Conservation (phyloP, 2,113 vertebrate genomes). For the Mystacornis crossleyi region DNA sequence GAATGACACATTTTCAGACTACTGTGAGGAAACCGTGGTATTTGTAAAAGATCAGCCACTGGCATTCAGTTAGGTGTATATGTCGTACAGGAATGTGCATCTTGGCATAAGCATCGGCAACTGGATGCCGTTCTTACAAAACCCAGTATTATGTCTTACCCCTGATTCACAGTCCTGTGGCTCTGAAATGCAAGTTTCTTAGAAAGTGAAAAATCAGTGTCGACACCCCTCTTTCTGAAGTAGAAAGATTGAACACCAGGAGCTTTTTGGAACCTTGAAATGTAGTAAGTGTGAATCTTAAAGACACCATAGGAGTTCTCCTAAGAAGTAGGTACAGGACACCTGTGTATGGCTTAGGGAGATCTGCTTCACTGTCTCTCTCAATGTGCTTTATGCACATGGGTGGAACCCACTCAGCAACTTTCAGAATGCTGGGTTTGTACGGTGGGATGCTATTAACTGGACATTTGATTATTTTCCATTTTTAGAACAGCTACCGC, state of each 20-base stretch:
- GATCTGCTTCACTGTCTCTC: background rate
- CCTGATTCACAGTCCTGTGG: background rate
- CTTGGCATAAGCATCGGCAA: background rate
- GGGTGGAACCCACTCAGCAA: background rate
- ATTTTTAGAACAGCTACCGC: background rate
- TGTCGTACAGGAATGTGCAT: background rate
- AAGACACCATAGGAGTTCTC: background rate
- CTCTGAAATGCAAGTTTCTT: background rate
- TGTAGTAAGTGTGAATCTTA: background rate
- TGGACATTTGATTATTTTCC: background rate
- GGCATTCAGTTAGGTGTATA: background rate
- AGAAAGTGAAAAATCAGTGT: background rate
- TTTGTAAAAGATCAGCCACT: background rate
- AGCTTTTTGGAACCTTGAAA: background rate
- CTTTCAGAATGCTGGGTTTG: background rate
- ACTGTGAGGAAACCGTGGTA: background rate
- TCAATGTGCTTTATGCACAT: background rate
- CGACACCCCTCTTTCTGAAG: background rate
- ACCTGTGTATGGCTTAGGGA: background rate
- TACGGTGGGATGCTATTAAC: background rate
- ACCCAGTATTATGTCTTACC: background rate
- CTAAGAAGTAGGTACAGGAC: background rate
- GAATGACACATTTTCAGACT: background rate
- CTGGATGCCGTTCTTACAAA: background rate
- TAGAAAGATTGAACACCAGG: background rate